Evolutionary conservation across 2,797 vertebrate genomes (phyloP), one percentile per base, ranked within the genome.

Genomic region (Pristis pectinata): DNA sequence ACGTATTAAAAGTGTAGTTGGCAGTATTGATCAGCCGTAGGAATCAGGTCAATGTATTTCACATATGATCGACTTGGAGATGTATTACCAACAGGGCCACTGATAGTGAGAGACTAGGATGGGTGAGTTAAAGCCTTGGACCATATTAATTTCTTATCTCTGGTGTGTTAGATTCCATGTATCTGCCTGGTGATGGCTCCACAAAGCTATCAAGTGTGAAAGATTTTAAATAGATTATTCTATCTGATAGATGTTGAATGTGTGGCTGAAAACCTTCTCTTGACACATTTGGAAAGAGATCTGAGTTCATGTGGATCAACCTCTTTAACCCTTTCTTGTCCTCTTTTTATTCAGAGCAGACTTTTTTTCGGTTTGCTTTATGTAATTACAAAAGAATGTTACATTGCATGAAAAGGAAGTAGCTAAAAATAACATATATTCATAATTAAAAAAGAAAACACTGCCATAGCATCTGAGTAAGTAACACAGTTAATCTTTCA

Each of bases 211-310:
- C 67, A 74, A 70, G 44, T 74, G 92, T 94, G 92, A 94, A 94
- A 61, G 72, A 41, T 91, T 76, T 94, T 74, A 94, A 94, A 74
- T 94, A 76, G 92, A 94, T 94, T 56, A 76, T 94, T 94, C 72
- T 56, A 30, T 34, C 44, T 72, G 70, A 76, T 17, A 76, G 92
- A 70, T 93, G 67, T 17, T 93, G 61, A 93, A 41, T 19, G 49
- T 83, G 53, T 91, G 0, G 64, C 64, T 49, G 37, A 94, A 30
- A 53, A 15, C 70, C 41, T 76, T 56, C 49, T 94, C 30, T 72
- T 6, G 6, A 64, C 44, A 53, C 13, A 56, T 53, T 44, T 53
- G 56, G 49, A n/a, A 76, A 74, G 49, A 94, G 49, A n/a, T 17
- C 44, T 6, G 44, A 53, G 6, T 72, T 76, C 24, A 56, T 1